Base-by-base conservation (phyloP, 2,113 vertebrate genomes). In the Oreochromis spilurus region DNA sequence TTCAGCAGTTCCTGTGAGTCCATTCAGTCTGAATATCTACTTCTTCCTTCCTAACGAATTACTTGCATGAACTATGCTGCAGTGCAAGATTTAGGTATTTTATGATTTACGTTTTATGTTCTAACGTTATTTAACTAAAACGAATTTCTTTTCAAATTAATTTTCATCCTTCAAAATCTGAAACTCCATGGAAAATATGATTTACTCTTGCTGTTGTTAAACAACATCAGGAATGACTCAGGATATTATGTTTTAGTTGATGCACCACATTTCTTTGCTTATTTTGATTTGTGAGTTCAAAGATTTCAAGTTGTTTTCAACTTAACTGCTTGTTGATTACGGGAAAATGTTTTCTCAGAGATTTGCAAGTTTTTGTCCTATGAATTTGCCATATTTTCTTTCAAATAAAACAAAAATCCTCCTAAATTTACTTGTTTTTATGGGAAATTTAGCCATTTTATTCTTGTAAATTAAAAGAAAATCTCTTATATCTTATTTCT, bases 321-420 rank as follows among this genome's bases (percentile, higher is more conserved):
- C 12, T 29, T 14, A 57, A 57, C 12, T 57, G 24, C 24, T 29
- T 26, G 12, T 29, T 57, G 12, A 57, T 26, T 57, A 57, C 21
- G 2, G 0, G 8, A 26, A 14, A 1, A 0, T 4, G 5, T 24
- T 55, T 26, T 55, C 53, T 55, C 53, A 24, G 12, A 13, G 21
- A 13, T 55, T 55, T 55, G 11, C 53, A 55, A 2, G 12, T 8
- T 57, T 57, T 57, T 26, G 21, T 57, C 54, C 11, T 55, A 8
- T 57, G 24, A 57, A 57, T 5, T 31, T 17, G 14, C 2, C 26
- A 58, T 29, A 54, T 54, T 54, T 58, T 58, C 24, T 29, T 16
- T 26, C 7, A 58, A 26, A 55, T 55, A 55, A 55, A 55, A 13
- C 2, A 13, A 43, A 43, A 43, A 7, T 55, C 11, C 6, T 55